These are phyloP conservation scores for Chaetodon auriga DNA, from an alignment of 2,113 vertebrate species.

Conservation along the genomic window DNA sequence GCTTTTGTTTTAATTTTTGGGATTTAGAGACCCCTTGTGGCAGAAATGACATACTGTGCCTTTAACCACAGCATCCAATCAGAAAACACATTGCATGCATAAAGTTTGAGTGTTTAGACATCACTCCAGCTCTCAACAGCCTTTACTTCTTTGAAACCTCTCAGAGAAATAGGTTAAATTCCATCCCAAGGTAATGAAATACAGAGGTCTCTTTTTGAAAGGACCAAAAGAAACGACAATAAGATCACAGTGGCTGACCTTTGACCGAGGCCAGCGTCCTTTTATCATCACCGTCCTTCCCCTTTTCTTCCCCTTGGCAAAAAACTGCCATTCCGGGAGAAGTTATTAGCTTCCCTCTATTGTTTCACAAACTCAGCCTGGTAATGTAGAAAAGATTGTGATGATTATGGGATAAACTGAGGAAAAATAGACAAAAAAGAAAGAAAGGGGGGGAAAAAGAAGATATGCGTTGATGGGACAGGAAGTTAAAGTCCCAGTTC, in stretches of 20 bases:
- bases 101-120: conserved; percentile 18
- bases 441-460: conserved; percentile 20
- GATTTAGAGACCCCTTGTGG: no score
- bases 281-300: conserved; percentile 84
- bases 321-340: conserved; percentile 81
- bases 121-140: conserved; percentile 53
- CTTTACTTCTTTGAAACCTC: conserved; percentile 56
- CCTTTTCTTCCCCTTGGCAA: conserved; percentile 82
- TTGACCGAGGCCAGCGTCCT: conserved; percentile 85
- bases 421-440: conserved; percentile 61
- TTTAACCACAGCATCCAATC: background rate
- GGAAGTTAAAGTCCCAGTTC: conserved; percentile 84
- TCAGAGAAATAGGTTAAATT: conserved; percentile 80
- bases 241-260: conserved; percentile 88
- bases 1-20: no score
- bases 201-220: conserved; percentile 84
- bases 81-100: conserved; percentile 17
- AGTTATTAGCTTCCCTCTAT: conserved; percentile 85
- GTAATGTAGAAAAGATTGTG: conserved; percentile 87
- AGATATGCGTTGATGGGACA: conserved; percentile 81
- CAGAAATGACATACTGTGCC: no score
- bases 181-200: conserved; percentile 86
- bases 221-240: conserved; percentile 82
- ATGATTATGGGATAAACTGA: conserved; percentile 84
- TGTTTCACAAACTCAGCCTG: conserved; percentile 84